Conservation (phyloP, 2,113 vertebrate genomes). For the Plecotus auritus region DNA sequence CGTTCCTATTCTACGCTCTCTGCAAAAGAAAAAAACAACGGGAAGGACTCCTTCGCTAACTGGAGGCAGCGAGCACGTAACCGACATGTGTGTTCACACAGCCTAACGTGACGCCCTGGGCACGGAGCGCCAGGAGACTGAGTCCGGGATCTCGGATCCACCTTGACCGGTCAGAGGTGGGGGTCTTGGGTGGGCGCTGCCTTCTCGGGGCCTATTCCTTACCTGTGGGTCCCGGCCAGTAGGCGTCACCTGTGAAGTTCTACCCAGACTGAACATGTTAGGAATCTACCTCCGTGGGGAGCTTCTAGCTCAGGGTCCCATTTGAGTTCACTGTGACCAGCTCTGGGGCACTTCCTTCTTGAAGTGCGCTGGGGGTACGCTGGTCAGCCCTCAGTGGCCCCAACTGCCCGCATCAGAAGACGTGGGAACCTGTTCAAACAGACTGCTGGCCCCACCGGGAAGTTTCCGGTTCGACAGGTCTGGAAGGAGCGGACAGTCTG, state of each 20-base stretch:
- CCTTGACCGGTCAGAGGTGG: rapidly evolving
- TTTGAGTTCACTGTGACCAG: not conserved
- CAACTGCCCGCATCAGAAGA: too few species aligned
- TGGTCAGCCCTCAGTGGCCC: not conserved
- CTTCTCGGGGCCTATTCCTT: not conserved
- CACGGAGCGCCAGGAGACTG: not conserved
- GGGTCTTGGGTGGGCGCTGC: not conserved
- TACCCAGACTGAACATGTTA: not conserved
- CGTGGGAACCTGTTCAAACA: not conserved
- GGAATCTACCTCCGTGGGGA: not conserved
- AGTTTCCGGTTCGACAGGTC: rapidly evolving
- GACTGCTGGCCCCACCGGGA: rapidly evolving
- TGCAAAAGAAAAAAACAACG: not conserved
- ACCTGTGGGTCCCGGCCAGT: not conserved
- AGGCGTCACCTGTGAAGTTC: not conserved
- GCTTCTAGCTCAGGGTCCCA: not conserved
- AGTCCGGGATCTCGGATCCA: not conserved
- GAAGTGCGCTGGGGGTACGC: not conserved
- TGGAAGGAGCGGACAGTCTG: too few species aligned
- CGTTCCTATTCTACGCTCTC: not conserved
- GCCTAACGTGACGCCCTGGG: not conserved
- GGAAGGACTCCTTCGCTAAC: not conserved
- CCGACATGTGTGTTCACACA: rapidly evolving
- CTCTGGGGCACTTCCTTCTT: not conserved
- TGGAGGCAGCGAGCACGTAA: not conserved